phyloP scores from a whole-genome alignment of 2,888 invertebrate genomes.

The Thelaira solivaga region DNA sequence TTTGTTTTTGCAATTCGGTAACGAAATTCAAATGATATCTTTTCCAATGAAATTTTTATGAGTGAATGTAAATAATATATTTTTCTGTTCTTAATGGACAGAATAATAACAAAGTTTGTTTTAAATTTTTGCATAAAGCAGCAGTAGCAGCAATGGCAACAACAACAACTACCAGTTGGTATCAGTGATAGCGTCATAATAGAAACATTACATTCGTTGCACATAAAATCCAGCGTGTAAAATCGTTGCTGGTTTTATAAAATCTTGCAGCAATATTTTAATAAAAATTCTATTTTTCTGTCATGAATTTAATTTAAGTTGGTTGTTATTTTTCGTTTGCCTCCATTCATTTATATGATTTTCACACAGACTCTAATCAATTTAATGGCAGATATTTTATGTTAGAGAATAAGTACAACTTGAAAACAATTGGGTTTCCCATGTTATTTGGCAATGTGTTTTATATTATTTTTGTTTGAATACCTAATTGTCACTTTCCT shows the following conservation, averaged over 20 bases:
- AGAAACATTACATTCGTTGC: constrained; percentile 15
- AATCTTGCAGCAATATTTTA: not conserved
- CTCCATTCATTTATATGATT: not conserved
- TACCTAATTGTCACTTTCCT: too few relatives aligned
- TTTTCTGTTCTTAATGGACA: not conserved
- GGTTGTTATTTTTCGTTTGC: not conserved
- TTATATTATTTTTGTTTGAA: too few relatives aligned
- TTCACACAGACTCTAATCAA: constrained; percentile 24
- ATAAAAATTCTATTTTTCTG: not conserved
- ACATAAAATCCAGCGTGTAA: constrained; percentile 18
- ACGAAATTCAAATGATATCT: constrained; percentile 42
- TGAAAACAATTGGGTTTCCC: too few relatives aligned
- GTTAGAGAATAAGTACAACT: not conserved
- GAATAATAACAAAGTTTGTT: not conserved
- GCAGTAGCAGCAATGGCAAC: too few relatives aligned
- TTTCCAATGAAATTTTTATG: constrained; percentile 46
- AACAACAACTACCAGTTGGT: not conserved
- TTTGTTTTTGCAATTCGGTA: constrained; percentile 21
- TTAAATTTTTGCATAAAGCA: constrained; percentile 22
- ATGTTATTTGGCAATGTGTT: too few relatives aligned
- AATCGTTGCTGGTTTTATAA: constrained; percentile 1
- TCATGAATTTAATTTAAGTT: not conserved
- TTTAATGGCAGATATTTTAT: constrained; percentile 20
- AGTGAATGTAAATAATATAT: constrained; percentile 52
- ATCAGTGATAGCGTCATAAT: not conserved